Evolutionary conservation across 2,888 invertebrate genomes (phyloP).

Genomic region (Xestia c-nigrum): DNA sequence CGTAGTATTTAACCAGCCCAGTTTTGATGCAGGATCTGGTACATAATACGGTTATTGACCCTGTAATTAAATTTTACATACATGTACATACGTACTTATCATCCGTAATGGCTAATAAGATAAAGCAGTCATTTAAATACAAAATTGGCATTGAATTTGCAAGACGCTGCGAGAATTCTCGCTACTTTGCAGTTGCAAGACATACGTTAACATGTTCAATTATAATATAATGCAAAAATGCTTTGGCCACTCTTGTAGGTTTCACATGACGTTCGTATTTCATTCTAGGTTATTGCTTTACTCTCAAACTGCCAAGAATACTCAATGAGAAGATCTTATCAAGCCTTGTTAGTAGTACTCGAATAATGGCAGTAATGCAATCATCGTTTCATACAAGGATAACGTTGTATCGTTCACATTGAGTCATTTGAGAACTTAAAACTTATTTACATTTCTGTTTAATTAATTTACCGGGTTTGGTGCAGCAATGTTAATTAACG

Average conservation of each 20-base stretch:
- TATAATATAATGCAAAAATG: conserved; percentile 26
- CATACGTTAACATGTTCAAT: conserved; percentile 21
- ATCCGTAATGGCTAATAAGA: conserved; percentile 18
- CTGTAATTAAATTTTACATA: conserved; percentile 7
- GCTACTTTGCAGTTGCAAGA: not conserved
- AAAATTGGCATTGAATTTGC: conserved; percentile 24
- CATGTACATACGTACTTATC: conserved; percentile 15
- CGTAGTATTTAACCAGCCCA: not conserved
- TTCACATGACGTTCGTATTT: conserved; percentile 21
- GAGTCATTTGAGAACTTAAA: conserved; percentile 17
- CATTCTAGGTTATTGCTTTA: conserved; percentile 21
- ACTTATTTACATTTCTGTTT: conserved; percentile 21
- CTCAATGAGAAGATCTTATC: conserved; percentile 49
- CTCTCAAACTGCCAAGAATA: conserved; percentile 19
- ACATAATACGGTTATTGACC: conserved; percentile 28
- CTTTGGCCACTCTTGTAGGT: not conserved
- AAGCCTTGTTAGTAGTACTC: conserved; percentile 14
- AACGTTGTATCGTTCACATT: conserved; percentile 21
- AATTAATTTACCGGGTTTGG: conserved; percentile 27
- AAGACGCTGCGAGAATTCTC: conserved; percentile 13
- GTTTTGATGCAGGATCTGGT: not conserved
- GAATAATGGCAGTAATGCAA: conserved; percentile 15
- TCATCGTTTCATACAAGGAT: conserved; percentile 19
- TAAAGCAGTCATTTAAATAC: conserved; percentile 41
- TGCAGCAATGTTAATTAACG: conserved; percentile 20